These are phyloP conservation scores for Luehdorfia chinensis DNA, from an alignment of 1,140 invertebrate species.

Conservation along the genomic window DNA sequence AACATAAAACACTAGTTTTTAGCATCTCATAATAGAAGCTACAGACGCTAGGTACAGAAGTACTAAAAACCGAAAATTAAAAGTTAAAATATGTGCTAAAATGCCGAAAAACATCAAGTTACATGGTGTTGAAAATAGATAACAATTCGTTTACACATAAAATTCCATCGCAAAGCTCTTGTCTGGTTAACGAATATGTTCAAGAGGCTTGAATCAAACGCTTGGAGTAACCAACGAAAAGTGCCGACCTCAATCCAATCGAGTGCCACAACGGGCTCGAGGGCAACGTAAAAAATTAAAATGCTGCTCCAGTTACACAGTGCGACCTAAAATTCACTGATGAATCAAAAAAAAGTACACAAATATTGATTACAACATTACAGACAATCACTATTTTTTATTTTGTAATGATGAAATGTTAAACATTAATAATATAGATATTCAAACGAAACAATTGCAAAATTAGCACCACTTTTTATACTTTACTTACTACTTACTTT, in stretches of 20 bases:
- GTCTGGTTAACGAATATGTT: constrained; percentile 12
- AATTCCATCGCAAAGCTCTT: neutral
- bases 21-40: too few species aligned
- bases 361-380: constrained; percentile 1
- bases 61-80: too few species aligned
- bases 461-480: too few species aligned
- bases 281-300: neutral
- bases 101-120: too few species aligned
- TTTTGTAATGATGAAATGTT: too few species aligned
- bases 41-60: too few species aligned
- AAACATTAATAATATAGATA: too few species aligned
- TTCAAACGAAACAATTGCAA: too few species aligned
- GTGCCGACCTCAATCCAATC: constrained; percentile 8
- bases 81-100: too few species aligned
- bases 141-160: constrained; percentile 2
- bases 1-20: too few species aligned
- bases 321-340: constrained; percentile 6
- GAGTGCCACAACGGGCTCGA: neutral
- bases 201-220: constrained; percentile 7
- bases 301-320: constrained; percentile 1
- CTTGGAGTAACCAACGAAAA: constrained; percentile 14
- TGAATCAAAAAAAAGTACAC: constrained; percentile 4
- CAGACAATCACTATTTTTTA: too few species aligned
- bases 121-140: neutral
- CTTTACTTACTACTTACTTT: too few species aligned